Conservation (phyloP, 2,113 vertebrate genomes). For the Hemiscyllium ocellatum region DNA sequence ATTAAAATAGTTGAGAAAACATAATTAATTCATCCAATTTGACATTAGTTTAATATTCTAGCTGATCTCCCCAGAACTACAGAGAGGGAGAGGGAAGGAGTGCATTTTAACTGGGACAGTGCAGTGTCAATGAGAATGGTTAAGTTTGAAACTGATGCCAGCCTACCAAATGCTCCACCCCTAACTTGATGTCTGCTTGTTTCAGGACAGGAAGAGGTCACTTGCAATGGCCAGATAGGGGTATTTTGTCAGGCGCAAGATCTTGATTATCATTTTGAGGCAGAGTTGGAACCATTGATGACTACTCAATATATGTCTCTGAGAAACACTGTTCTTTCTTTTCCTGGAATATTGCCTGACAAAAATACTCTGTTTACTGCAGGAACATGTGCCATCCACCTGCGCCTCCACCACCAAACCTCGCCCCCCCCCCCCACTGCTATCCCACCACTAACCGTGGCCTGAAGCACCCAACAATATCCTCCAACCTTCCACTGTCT, state of each 20-base stretch:
- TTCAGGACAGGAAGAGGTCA: neutral
- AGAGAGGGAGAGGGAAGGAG: neutral
- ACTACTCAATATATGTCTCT: neutral
- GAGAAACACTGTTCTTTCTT: neutral
- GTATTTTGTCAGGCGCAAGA: neutral
- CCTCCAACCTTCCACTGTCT: too few species aligned
- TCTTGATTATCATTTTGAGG: neutral
- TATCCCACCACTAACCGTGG: too few species aligned
- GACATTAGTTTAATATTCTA: neutral
- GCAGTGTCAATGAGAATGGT: neutral
- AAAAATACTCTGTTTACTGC: neutral
- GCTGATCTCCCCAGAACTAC: neutral
- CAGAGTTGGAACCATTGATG: neutral
- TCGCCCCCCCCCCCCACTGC: neutral
- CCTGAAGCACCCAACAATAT: too few species aligned
- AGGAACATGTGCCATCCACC: neutral
- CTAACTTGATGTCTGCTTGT: neutral
- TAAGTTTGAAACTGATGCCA: neutral
- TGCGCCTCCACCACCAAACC: neutral
- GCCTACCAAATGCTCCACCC: neutral
- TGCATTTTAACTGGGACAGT: neutral
- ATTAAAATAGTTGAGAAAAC: neutral
- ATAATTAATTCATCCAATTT: neutral
- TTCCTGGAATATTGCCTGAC: neutral
- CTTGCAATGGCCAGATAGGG: neutral